Percentiles rank a stretch among this genome's conserved stretches.
phyloP scores from a whole-genome alignment of 2,797 vertebrate genomes.

The Lateolabrax maculatus region DNA sequence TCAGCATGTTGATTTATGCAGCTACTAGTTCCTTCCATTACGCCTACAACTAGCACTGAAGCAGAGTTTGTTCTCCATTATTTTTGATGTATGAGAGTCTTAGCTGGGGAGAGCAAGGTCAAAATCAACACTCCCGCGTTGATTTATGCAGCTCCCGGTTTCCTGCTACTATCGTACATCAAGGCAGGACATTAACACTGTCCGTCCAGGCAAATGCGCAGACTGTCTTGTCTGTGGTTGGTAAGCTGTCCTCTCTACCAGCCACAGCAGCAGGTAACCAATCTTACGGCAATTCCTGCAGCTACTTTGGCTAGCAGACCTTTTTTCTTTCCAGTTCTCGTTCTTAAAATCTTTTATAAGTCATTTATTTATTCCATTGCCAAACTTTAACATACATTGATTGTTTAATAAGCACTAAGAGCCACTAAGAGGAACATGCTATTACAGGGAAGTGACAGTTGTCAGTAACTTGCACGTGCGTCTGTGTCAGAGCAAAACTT shows the following conservation, averaged over 20 bases:
- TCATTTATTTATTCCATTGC: neutral
- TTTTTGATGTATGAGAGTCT: constrained; percentile 76
- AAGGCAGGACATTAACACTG: constrained; percentile 65
- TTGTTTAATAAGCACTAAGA: constrained; percentile 10
- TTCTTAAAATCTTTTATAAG: neutral
- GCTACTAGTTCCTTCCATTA: constrained; percentile 84
- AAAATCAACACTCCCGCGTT: constrained; percentile 73
- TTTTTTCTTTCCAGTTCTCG: neutral
- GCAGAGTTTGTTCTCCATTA: constrained; percentile 79
- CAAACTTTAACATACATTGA: neutral
- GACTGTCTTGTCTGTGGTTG: constrained; percentile 43
- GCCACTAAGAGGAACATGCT: constrained; percentile 25
- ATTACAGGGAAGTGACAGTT: constrained; percentile 41
- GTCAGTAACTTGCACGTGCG: constrained; percentile 36
- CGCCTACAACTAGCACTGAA: constrained; percentile 75
- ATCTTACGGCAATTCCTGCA: neutral
- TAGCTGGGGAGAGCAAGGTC: constrained; percentile 70
- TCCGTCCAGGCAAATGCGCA: constrained; percentile 42
- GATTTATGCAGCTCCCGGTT: constrained; percentile 74
- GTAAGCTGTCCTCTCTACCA: constrained; percentile 34
- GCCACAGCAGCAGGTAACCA: constrained; percentile 24
- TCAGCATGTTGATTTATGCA: constrained; percentile 83
- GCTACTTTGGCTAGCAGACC: neutral
- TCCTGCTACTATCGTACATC: constrained; percentile 70
- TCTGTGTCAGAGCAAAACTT: constrained; percentile 54